A percentile compares a stretch with the other conserved stretches of the same genome.
phyloP scores from a whole-genome alignment of 1,140 invertebrate species.

The Drosophila arizonae region DNA sequence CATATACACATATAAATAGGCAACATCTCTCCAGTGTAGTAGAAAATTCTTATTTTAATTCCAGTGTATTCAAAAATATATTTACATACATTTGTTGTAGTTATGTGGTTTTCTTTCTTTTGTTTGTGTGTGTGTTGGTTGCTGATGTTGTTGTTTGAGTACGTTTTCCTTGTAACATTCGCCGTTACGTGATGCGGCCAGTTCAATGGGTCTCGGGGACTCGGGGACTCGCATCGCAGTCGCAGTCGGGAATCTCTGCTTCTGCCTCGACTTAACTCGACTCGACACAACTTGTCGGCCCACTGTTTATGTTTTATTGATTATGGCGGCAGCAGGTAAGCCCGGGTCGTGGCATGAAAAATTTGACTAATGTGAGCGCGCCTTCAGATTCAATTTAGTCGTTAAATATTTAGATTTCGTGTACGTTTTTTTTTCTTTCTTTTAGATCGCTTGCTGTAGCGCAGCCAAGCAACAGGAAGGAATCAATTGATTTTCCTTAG shows the following conservation, averaged over 20 bases:
- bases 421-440: slow-evolving; percentile 13
- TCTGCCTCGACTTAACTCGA: slow-evolving; percentile 2
- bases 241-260: not conserved
- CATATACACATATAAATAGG: no score
- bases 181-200: slow-evolving; percentile 69
- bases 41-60: not conserved
- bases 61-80: not conserved
- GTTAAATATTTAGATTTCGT: slow-evolving; percentile 79
- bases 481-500: slow-evolving; percentile 70
- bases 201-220: slow-evolving; percentile 50
- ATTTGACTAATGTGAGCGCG: slow-evolving; percentile 73
- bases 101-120: slow-evolving; percentile 7
- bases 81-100: slow-evolving; percentile 6
- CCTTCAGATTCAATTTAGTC: slow-evolving; percentile 78
- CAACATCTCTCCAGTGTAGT: no score
- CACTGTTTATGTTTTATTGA: slow-evolving; percentile 77
- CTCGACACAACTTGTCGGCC: slow-evolving; percentile 43
- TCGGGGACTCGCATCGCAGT: not conserved
- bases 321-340: slow-evolving; percentile 63
- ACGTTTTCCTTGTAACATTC: slow-evolving; percentile 64
- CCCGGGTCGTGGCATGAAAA: slow-evolving; percentile 47
- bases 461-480: slow-evolving; percentile 62
- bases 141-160: slow-evolving; percentile 32
- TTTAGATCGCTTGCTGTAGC: slow-evolving; percentile 16
- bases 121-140: not conserved